A percentile compares a stretch with the other conserved stretches of the same genome.
Conservation (phyloP, 2,113 vertebrate genomes). For the Pipa parva region DNA sequence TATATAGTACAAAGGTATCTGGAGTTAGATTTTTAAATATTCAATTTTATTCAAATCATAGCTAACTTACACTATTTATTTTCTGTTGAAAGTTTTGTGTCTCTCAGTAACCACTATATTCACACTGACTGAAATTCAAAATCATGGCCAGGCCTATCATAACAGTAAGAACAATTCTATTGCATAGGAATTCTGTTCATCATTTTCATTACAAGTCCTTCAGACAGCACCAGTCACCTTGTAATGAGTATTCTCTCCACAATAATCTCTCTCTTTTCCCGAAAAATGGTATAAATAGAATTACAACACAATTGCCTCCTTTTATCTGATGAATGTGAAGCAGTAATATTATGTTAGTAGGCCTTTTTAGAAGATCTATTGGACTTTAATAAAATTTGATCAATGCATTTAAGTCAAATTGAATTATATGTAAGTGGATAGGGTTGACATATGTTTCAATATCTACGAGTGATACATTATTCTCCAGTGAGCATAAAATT, state of each 20-base stretch:
- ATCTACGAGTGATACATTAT: constrained; percentile 89
- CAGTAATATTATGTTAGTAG: constrained; percentile 64
- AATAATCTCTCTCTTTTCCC: constrained; percentile 51
- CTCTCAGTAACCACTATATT: neutral
- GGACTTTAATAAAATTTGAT: constrained; percentile 93
- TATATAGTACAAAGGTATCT: too few species aligned
- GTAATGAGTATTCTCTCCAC: constrained; percentile 54
- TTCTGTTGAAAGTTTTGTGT: too few species aligned
- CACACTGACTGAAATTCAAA: neutral
- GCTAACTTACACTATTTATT: too few species aligned
- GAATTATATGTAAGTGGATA: constrained; percentile 93
- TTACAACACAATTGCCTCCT: constrained; percentile 61
- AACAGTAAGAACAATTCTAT: constrained; percentile 22
- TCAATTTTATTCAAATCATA: too few species aligned
- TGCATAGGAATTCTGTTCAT: constrained; percentile 56
- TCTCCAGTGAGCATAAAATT: constrained; percentile 86
- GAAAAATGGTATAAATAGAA: constrained; percentile 63
- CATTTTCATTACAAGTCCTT: constrained; percentile 53
- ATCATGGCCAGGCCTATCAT: neutral
- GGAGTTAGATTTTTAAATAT: too few species aligned
- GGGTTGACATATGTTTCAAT: constrained; percentile 96
- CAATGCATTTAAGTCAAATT: constrained; percentile 93
- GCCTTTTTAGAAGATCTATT: constrained; percentile 82
- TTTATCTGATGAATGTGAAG: constrained; percentile 69
- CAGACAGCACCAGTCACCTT: constrained; percentile 58